Percentiles rank a stretch among this genome's conserved stretches.
Conservation (phyloP, 2,797 vertebrate genomes). For the Syngnathus rostellatus region DNA sequence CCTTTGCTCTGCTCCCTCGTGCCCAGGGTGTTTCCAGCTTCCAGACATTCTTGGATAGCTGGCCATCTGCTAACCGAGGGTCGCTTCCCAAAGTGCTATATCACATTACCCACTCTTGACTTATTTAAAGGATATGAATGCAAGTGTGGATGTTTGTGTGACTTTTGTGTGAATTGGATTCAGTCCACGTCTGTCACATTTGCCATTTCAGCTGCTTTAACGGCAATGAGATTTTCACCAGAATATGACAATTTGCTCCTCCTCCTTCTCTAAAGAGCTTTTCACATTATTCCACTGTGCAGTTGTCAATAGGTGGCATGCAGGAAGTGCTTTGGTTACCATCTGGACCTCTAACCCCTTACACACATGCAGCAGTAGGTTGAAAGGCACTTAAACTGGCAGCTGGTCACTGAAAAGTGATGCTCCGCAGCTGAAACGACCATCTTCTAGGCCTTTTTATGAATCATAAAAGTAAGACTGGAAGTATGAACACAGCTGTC, state of each 20-base stretch:
- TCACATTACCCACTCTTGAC: slow-evolving; percentile 51
- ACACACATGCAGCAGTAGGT: slow-evolving; percentile 28
- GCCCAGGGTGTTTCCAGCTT: slow-evolving; percentile 22
- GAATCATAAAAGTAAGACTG: slow-evolving; percentile 25
- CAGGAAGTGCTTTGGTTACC: slow-evolving; percentile 38
- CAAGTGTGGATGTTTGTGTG: slow-evolving; percentile 12
- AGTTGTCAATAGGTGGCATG: slow-evolving; percentile 17
- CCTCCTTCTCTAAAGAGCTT: slow-evolving; percentile 3
- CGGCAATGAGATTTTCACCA: not conserved
- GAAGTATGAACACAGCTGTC: slow-evolving; percentile 6
- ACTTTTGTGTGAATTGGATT: not conserved
- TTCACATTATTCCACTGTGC: slow-evolving; percentile 16
- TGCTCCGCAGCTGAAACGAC: slow-evolving; percentile 32
- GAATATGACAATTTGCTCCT: not conserved
- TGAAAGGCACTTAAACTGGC: slow-evolving; percentile 52
- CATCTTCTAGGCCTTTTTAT: slow-evolving; percentile 15
- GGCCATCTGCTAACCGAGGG: slow-evolving; percentile 56
- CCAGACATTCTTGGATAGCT: slow-evolving; percentile 44
- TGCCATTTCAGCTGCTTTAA: slow-evolving; percentile 1
- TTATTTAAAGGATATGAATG: slow-evolving; percentile 28
- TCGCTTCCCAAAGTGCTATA: slow-evolving; percentile 37
- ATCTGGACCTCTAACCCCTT: slow-evolving; percentile 38
- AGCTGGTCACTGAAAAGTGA: slow-evolving; percentile 53
- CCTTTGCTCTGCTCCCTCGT: slow-evolving; percentile 16
- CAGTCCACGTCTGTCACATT: not conserved